Base-by-base conservation (phyloP, 2,113 vertebrate genomes). In the Kryptolebias marmoratus region DNA sequence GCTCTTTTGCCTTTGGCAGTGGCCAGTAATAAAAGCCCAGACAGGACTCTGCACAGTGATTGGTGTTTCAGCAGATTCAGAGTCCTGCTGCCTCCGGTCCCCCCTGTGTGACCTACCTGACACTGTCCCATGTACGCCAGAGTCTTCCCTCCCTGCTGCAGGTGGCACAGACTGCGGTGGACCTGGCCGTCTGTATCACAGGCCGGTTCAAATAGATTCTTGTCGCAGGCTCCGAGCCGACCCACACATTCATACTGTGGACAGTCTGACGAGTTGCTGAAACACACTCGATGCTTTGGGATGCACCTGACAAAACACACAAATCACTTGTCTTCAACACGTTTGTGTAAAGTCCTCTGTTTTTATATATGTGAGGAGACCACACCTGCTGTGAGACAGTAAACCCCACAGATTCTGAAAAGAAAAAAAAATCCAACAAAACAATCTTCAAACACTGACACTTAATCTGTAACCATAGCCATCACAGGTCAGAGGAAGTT, bases 71-170 rank as follows among this genome's bases (percentile, higher is more conserved):
- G 22, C 22, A 22, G 22, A 22, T 22, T 22, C 22, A 22, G 22
- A 22, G 22, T 22, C 22, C 22, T 22, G 22, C 22, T 22, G 22
- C 22, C 22, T 22, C 22, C 22, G 22, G 22, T 22, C 22, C 22
- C n/a, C 6, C 2, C 15, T 18, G 47, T 42, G 30, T 27, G 22
- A 59, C 77, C 44, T 95, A 99, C 98, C 96, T 99, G 97, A 86
- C 98, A 99, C 0, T 95, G 95, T 12, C 98, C 97, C 90, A 82
- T 93, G 90, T 99, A 99, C 5, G 96, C 95, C 68, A 98, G 89
- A 44, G 64, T 95, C 78, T 97, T 98, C 31, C 96, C 96, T 58
- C 94, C 94, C 85, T 97, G 96, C 84, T 95, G 95, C 74, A 99
- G 92, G 68, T 93, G 91, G 77, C 98, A 99, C 70, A 95, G 86